Percentiles rank a stretch among this genome's conserved stretches.
Evolutionary conservation across 2,888 invertebrate genomes (phyloP).

Genomic region (Agrilus biguttatus): DNA sequence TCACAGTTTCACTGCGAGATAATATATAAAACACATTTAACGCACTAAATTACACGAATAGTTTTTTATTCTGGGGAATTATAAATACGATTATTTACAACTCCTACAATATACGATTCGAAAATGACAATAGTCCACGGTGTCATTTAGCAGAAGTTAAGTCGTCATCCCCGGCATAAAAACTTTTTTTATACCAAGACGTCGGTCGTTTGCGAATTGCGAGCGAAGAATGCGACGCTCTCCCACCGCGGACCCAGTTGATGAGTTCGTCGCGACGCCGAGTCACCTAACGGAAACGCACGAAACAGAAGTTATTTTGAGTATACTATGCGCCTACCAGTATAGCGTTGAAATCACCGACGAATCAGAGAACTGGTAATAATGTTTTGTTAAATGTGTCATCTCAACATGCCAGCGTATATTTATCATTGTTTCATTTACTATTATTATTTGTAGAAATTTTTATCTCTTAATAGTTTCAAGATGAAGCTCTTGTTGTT

Average conservation of each 20-base stretch:
- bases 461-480: too few species aligned
- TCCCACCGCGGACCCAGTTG: conserved; percentile 22
- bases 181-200: conserved; percentile 53
- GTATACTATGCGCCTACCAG: too few species aligned
- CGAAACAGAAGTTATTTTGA: too few species aligned
- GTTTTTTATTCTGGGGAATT: not conserved
- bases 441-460: too few species aligned
- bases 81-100: conserved; percentile 3
- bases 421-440: too few species aligned
- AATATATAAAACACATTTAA: not conserved
- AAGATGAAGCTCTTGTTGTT: too few species aligned
- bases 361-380: too few species aligned
- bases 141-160: conserved; percentile 55
- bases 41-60: not conserved
- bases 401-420: too few species aligned
- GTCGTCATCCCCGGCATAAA: conserved; percentile 59
- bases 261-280: conserved; percentile 1
- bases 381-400: too few species aligned
- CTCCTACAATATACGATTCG: conserved; percentile 14
- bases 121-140: conserved; percentile 26
- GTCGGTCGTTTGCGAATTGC: conserved; percentile 89
- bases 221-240: conserved; percentile 61
- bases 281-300: conserved; percentile 1
- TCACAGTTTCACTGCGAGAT: too few species aligned
- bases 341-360: too few species aligned